Conservation (phyloP, 2,797 vertebrate species). For the Gymnothorax javanicus region DNA sequence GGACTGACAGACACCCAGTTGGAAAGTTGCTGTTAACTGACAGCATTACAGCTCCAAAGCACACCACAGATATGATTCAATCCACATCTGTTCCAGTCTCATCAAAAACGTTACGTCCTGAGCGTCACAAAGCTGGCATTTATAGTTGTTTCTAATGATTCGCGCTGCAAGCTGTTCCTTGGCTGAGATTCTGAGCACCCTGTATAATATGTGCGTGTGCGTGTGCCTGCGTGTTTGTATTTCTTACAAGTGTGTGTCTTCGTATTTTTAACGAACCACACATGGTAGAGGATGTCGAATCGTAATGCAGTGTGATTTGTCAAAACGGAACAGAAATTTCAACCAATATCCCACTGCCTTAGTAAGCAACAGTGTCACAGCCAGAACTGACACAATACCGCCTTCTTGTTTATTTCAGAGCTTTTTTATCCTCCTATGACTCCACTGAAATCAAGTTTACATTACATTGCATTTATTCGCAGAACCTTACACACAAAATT, state of each 20-base stretch:
- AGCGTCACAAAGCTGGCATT: too few species aligned
- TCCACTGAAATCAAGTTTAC: too few species aligned
- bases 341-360: background rate
- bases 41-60: too few species aligned
- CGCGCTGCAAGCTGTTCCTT: background rate
- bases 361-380: background rate
- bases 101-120: too few species aligned
- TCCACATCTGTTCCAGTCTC: too few species aligned
- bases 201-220: background rate
- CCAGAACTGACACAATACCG: background rate
- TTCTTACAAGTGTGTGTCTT: background rate
- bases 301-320: background rate
- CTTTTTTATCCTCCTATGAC: too few species aligned
- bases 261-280: background rate
- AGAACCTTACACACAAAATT: too few species aligned
- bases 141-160: too few species aligned
- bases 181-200: background rate
- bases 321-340: background rate
- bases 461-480: too few species aligned
- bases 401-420: background rate
- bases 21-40: too few species aligned
- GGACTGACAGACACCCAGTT: too few species aligned
- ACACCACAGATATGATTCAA: too few species aligned
- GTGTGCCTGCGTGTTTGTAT: background rate
- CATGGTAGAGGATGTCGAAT: background rate